phyloP scores from a whole-genome alignment of 2,113 vertebrate species.

The Neolamprologus cancellatus region DNA sequence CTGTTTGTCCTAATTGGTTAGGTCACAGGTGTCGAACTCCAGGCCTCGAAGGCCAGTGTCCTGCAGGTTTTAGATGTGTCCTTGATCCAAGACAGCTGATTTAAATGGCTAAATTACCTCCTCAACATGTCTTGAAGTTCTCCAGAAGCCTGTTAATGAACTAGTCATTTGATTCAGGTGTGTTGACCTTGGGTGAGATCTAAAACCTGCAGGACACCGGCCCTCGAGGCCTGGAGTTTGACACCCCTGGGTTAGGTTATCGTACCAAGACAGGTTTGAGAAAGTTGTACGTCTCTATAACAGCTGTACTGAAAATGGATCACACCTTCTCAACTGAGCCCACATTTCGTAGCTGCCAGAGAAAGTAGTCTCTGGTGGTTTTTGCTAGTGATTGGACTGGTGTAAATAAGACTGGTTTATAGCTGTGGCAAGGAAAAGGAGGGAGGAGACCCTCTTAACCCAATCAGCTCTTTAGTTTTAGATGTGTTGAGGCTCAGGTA shows the following conservation, averaged over 20 bases:
- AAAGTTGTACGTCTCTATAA: background rate
- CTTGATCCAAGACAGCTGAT: too few relatives aligned
- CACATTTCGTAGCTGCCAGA: rapidly evolving
- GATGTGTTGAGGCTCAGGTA: rapidly evolving
- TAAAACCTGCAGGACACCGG: too few relatives aligned
- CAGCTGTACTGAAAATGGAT: background rate
- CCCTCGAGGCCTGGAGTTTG: too few relatives aligned
- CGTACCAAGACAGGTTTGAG: background rate
- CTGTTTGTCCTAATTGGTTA: background rate
- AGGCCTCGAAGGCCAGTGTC: too few relatives aligned
- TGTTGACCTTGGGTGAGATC: too few relatives aligned
- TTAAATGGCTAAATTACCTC: rapidly evolving
- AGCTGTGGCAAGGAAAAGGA: background rate
- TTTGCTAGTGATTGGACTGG: background rate
- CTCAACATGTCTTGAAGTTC: too few relatives aligned
- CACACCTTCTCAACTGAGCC: background rate
- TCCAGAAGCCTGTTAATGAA: too few relatives aligned
- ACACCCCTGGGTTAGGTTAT: background rate
- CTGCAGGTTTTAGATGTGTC: too few relatives aligned
- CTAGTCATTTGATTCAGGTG: too few relatives aligned
- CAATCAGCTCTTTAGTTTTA: background rate
- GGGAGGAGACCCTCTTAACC: background rate
- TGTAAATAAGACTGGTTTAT: background rate
- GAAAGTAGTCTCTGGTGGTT: background rate
- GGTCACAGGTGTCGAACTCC: background rate